These are phyloP conservation scores for Pseudomyrmex pallidus DNA, from an alignment of 1,140 invertebrate species.

Conservation along the genomic window DNA sequence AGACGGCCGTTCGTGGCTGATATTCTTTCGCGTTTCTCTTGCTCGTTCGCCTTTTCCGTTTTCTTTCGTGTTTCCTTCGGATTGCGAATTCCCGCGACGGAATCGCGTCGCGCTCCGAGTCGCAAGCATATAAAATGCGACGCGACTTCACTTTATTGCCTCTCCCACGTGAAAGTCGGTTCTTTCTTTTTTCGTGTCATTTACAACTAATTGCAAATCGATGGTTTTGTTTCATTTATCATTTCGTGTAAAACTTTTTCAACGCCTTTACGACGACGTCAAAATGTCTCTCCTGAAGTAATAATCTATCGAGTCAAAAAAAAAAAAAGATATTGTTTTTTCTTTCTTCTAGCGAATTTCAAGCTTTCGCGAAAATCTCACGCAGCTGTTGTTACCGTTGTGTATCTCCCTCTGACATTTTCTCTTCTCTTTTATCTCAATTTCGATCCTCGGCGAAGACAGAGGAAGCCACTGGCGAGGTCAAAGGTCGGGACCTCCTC, in stretches of 20 bases:
- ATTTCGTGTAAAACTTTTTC: not conserved
- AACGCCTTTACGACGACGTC: not conserved
- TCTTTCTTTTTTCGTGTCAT: not conserved
- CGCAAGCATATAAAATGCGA: constrained; percentile 35
- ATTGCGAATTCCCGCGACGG: constrained; percentile 30
- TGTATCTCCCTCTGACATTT: not conserved
- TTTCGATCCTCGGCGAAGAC: constrained; percentile 19
- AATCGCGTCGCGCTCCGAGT: not conserved
- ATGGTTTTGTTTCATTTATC: not conserved
- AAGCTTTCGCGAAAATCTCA: not conserved
- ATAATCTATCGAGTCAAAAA: too few species aligned
- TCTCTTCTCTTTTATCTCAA: constrained; percentile 26
- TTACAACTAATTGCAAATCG: not conserved
- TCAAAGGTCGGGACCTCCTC: constrained; percentile 46
- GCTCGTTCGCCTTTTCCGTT: not conserved
- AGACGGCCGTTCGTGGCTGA: constrained; percentile 54
- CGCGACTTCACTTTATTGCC: not conserved
- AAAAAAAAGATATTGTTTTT: too few species aligned
- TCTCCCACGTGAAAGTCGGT: not conserved
- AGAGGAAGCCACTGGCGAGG: constrained; percentile 33
- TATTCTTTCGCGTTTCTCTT: constrained; percentile 53
- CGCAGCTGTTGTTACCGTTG: not conserved
- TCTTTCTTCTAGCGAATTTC: not conserved
- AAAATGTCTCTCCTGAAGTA: not conserved
- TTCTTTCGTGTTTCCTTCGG: constrained; percentile 5